phyloP scores from a whole-genome alignment of 2,113 vertebrate genomes.

The Promerops cafer region DNA sequence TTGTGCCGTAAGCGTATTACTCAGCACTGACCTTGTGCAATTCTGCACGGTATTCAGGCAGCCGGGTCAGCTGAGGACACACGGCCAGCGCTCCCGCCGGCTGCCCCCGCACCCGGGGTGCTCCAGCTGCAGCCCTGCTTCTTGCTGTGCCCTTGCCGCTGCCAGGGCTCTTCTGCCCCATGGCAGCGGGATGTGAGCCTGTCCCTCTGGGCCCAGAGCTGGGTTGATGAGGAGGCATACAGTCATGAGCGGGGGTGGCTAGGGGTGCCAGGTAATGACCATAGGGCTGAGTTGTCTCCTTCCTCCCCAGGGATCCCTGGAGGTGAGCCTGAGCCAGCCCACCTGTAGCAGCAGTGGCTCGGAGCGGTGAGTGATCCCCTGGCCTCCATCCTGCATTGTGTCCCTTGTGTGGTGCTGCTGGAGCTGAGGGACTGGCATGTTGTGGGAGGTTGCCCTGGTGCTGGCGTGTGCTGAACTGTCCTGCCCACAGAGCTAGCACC shows the following conservation, averaged over 20 bases:
- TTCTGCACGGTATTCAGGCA: slow-evolving; percentile 47
- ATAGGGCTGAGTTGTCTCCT: not conserved
- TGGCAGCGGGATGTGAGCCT: not conserved
- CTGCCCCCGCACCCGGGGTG: not conserved
- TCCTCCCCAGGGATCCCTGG: slow-evolving; percentile 78
- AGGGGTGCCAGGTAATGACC: not conserved
- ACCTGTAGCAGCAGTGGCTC: slow-evolving; percentile 79
- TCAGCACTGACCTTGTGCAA: slow-evolving; percentile 69
- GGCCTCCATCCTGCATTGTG: fast-evolving
- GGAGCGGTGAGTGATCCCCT: slow-evolving; percentile 80
- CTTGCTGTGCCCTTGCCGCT: fast-evolving
- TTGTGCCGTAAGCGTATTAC: slow-evolving; percentile 57
- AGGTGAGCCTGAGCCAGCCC: slow-evolving; percentile 87
- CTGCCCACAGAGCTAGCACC: not conserved
- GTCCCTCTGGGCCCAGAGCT: not conserved
- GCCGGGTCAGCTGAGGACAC: slow-evolving; percentile 43
- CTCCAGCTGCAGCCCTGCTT: not conserved
- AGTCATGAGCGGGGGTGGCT: fast-evolving
- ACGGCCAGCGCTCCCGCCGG: not conserved
- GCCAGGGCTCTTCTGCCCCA: not conserved
- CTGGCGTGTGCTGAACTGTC: not conserved
- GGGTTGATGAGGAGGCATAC: not conserved
- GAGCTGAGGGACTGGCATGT: not conserved
- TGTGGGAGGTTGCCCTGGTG: not conserved
- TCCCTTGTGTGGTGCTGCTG: fast-evolving